A percentile compares a stretch with the other conserved stretches of the same genome.
These are phyloP conservation scores for Herpetotheres cachinnans DNA, from an alignment of 2,113 vertebrate genomes.

Conservation along the genomic window DNA sequence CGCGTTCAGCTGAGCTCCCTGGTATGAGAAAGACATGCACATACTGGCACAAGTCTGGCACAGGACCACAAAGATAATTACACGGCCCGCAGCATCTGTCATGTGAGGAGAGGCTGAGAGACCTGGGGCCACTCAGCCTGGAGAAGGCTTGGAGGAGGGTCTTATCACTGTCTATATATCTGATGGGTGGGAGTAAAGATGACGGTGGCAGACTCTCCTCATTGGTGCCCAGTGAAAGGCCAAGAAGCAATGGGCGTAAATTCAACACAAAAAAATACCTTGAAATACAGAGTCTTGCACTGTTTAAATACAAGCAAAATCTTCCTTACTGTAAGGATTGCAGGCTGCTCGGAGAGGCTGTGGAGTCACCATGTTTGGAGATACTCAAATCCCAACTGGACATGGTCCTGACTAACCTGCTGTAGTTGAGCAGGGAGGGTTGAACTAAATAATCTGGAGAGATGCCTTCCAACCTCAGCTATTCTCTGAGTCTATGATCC, in stretches of 20 bases:
- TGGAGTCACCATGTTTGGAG: neutral
- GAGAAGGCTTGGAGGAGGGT: neutral
- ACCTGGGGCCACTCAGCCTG: neutral
- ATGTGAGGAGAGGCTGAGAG: neutral
- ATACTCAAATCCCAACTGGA: neutral
- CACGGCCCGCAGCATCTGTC: neutral
- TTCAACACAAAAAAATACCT: neutral
- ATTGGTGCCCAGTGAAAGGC: too few species aligned
- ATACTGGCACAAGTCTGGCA: too few species aligned
- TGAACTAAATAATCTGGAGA: neutral
- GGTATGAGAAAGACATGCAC: too few species aligned
- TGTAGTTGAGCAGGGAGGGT: neutral
- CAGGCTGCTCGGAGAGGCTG: neutral
- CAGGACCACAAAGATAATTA: too few species aligned
- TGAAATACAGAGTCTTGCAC: neutral
- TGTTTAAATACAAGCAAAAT: neutral
- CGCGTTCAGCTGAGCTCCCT: too few species aligned
- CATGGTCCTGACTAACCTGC: neutral
- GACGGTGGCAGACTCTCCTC: too few species aligned
- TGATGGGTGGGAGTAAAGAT: too few species aligned
- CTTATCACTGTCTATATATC: too few species aligned
- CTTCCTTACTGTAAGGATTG: neutral
- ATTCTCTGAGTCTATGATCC: neutral
- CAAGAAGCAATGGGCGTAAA: neutral
- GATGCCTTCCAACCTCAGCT: neutral